These are phyloP conservation scores for Lordiphosa stackelbergi DNA, from an alignment of 1,140 invertebrate genomes.

Conservation along the genomic window DNA sequence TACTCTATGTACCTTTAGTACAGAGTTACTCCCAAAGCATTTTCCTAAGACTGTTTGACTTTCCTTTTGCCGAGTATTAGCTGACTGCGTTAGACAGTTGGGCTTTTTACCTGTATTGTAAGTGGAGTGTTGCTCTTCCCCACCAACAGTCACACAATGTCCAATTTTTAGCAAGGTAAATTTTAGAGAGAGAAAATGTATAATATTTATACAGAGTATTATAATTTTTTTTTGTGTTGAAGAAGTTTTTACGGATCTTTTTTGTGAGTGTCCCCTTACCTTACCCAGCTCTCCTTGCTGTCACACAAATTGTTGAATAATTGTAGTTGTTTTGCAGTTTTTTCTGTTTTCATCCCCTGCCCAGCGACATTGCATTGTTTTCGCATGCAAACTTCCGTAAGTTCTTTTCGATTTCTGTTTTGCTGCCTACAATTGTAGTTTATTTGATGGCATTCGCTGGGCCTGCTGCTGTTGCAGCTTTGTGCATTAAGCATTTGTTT, in stretches of 20 bases:
- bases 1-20: too few species aligned
- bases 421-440: neutral
- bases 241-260: slow-evolving; percentile 43
- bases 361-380: too few species aligned
- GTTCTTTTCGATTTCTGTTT: slow-evolving; percentile 7
- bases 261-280: slow-evolving; percentile 11
- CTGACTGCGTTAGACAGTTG: too few species aligned
- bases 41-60: too few species aligned
- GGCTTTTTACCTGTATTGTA: too few species aligned
- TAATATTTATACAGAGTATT: slow-evolving; percentile 8
- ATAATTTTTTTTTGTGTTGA: slow-evolving; percentile 23
- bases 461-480: slow-evolving; percentile 10
- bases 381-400: slow-evolving; percentile 48
- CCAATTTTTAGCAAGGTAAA: slow-evolving; percentile 2
- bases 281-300: neutral
- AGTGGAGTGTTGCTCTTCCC: neutral
- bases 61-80: too few species aligned
- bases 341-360: slow-evolving; percentile 41
- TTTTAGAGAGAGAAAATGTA: neutral
- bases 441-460: slow-evolving; percentile 4
- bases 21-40: too few species aligned
- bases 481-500: neutral
- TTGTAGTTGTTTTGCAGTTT: slow-evolving; percentile 50
- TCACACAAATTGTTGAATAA: slow-evolving; percentile 67
- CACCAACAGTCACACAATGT: neutral